Conservation (phyloP, 2,113 vertebrate genomes). For the Catharus fuscescens region DNA sequence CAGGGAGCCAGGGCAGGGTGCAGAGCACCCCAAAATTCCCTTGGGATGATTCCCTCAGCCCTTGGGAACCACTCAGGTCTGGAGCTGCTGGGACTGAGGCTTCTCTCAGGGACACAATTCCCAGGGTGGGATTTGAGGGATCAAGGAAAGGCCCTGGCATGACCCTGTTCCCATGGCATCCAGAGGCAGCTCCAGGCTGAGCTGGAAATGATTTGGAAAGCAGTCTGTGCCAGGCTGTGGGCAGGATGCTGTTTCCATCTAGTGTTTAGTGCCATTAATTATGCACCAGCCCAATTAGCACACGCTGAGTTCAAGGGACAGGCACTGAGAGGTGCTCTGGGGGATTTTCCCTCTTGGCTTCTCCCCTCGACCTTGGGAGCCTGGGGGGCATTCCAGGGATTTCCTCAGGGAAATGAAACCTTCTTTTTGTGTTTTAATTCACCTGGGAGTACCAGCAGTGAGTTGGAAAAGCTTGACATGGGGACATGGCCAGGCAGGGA, state of each 20-base stretch:
- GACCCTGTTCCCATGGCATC: background rate
- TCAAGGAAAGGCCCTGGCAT: background rate
- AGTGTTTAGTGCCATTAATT: conserved; percentile 19
- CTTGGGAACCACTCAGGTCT: no score
- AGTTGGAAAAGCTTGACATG: background rate
- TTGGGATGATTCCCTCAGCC: fast-evolving
- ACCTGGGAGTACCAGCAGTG: background rate
- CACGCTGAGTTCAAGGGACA: background rate
- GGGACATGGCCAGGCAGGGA: background rate
- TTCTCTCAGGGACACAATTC: background rate
- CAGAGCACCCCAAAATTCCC: background rate
- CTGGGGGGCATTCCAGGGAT: fast-evolving
- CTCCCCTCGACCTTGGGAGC: background rate
- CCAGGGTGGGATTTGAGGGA: background rate
- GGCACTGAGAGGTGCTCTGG: fast-evolving
- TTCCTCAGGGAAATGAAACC: background rate
- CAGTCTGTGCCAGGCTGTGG: background rate
- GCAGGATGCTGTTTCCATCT: conserved; percentile 16
- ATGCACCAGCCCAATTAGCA: background rate
- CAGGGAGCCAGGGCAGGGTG: fast-evolving
- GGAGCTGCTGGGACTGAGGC: background rate
- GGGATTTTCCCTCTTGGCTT: background rate
- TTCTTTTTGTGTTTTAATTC: background rate
- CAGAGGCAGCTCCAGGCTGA: fast-evolving
- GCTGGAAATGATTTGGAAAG: background rate